These are phyloP conservation scores for Spisula solida DNA, from an alignment of 2,888 invertebrate species.

Conservation along the genomic window DNA sequence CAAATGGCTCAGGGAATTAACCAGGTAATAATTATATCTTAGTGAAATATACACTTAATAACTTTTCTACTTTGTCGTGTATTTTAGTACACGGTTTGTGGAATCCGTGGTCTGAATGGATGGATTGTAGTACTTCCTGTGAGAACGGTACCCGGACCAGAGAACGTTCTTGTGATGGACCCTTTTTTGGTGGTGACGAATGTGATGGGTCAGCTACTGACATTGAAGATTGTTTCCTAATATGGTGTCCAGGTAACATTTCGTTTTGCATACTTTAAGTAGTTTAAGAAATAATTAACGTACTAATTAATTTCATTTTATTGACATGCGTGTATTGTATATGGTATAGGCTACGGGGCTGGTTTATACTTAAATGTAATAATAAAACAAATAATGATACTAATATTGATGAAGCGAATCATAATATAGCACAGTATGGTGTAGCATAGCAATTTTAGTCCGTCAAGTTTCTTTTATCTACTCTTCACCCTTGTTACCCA, in stretches of 20 bases:
- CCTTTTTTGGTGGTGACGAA: slow-evolving; percentile 77
- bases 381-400: no score
- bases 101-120: slow-evolving; percentile 75
- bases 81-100: slow-evolving; percentile 76
- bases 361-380: no score
- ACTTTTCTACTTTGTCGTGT: neutral
- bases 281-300: no score
- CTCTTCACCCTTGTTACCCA: no score
- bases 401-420: no score
- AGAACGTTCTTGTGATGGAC: slow-evolving; percentile 77
- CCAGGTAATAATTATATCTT: neutral
- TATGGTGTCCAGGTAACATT: slow-evolving; percentile 82
- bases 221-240: slow-evolving; percentile 77
- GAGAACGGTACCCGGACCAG: slow-evolving; percentile 81
- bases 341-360: no score
- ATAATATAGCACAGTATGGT: no score
- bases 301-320: no score
- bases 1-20: neutral
- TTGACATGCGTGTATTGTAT: no score
- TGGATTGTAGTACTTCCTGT: slow-evolving; percentile 80
- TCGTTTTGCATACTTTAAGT: neutral
- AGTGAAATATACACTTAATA: neutral
- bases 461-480: no score
- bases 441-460: no score
- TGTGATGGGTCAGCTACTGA: slow-evolving; percentile 78